Conservation (phyloP, 2,888 invertebrate species). For the Sepiola atlantica region DNA sequence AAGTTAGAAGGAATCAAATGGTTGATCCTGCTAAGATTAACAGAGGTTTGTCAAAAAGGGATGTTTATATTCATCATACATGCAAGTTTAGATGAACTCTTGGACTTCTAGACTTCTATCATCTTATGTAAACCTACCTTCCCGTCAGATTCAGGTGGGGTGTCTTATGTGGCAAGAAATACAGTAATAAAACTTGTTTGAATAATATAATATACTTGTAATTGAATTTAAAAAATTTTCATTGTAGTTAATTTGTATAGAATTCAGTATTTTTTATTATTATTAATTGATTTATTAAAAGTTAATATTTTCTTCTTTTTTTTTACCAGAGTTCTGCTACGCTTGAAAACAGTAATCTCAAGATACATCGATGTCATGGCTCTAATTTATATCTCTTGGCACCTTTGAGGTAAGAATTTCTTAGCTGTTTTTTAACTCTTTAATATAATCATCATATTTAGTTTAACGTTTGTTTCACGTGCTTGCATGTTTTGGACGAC, state of each 20-base stretch:
- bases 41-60: too few species aligned
- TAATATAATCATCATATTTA: too few species aligned
- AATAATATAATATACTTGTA: neutral
- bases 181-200: neutral
- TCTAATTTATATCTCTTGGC: slow-evolving; percentile 73
- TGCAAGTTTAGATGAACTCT: too few species aligned
- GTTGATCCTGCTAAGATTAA: too few species aligned
- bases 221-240: neutral
- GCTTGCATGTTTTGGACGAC: too few species aligned
- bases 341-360: slow-evolving; percentile 72
- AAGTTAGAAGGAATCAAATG: too few species aligned
- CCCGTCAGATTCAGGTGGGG: too few species aligned
- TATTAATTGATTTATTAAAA: neutral
- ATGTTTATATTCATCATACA: too few species aligned
- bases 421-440: neutral
- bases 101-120: too few species aligned
- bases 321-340: slow-evolving; percentile 72
- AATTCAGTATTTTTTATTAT: neutral
- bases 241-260: neutral
- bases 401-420: slow-evolving; percentile 68
- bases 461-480: too few species aligned
- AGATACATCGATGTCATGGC: slow-evolving; percentile 73
- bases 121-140: too few species aligned
- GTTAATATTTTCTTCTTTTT: neutral
- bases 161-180: too few species aligned